Percentiles rank a stretch among this genome's conserved stretches.
phyloP scores from a whole-genome alignment of 1,140 invertebrate species.

The Bemisia tabaci region DNA sequence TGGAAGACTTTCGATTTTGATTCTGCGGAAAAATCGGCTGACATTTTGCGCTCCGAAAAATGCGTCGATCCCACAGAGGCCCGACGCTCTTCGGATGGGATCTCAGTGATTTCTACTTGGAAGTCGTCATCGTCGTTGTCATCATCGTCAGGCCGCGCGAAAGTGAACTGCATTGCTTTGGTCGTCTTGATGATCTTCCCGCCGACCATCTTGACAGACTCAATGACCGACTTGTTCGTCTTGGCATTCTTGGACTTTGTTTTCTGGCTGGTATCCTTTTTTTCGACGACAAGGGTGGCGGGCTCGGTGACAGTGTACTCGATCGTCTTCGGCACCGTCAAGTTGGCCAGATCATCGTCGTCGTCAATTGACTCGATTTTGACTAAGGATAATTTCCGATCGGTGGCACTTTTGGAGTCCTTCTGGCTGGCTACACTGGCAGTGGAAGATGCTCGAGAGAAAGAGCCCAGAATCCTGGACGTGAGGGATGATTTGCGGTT shows the following conservation, averaged over 20 bases:
- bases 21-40: neutral
- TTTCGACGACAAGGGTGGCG: neutral
- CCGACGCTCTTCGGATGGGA: neutral
- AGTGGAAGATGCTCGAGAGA: neutral
- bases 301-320: neutral
- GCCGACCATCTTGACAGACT: conserved; percentile 6
- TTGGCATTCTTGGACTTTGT: neutral
- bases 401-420: no score
- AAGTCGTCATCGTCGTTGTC: neutral
- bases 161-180: neutral
- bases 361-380: neutral
- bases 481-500: neutral
- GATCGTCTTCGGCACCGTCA: neutral
- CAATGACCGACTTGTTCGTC: neutral
- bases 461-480: neutral
- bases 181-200: conserved; percentile 11
- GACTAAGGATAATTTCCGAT: neutral
- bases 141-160: neutral
- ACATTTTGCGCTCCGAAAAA: neutral
- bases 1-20: neutral
- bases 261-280: neutral
- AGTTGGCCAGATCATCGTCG: neutral
- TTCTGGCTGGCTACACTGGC: neutral
- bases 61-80: neutral
- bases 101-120: neutral